These are phyloP conservation scores for Sakesphorus luctuosus DNA, from an alignment of 2,113 vertebrate genomes.

Conservation along the genomic window DNA sequence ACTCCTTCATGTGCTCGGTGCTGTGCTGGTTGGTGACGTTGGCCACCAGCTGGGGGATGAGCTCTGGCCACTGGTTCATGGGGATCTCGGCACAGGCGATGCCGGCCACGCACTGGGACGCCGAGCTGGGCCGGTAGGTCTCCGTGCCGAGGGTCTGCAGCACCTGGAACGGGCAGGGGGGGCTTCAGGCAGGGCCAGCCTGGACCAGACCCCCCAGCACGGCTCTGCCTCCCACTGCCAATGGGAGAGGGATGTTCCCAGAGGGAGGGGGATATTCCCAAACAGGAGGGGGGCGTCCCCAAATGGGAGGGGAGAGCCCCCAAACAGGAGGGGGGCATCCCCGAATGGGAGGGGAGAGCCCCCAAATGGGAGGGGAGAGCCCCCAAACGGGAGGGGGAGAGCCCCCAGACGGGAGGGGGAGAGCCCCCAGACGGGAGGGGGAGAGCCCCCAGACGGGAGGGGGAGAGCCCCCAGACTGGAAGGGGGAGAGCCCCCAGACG, in stretches of 20 bases:
- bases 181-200: not conserved
- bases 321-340: too few species aligned
- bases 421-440: too few species aligned
- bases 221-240: not conserved
- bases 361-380: too few species aligned
- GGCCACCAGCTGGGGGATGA: constrained; percentile 94
- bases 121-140: constrained; percentile 95
- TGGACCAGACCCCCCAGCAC: not conserved
- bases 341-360: too few species aligned
- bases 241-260: too few species aligned
- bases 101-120: constrained; percentile 95
- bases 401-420: too few species aligned
- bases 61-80: constrained; percentile 95
- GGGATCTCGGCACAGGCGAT: constrained; percentile 98
- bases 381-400: too few species aligned
- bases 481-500: too few species aligned
- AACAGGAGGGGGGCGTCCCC: not conserved
- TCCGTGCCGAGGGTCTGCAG: constrained; percentile 96
- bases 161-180: constrained; percentile 75
- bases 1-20: constrained; percentile 99
- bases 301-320: too few species aligned
- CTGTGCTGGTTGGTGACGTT: constrained; percentile 95
- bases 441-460: too few species aligned
- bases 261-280: not conserved
- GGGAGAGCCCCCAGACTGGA: too few species aligned